Conservation (phyloP, 2,797 vertebrate genomes). For the Ctenopoma kingsleyae region DNA sequence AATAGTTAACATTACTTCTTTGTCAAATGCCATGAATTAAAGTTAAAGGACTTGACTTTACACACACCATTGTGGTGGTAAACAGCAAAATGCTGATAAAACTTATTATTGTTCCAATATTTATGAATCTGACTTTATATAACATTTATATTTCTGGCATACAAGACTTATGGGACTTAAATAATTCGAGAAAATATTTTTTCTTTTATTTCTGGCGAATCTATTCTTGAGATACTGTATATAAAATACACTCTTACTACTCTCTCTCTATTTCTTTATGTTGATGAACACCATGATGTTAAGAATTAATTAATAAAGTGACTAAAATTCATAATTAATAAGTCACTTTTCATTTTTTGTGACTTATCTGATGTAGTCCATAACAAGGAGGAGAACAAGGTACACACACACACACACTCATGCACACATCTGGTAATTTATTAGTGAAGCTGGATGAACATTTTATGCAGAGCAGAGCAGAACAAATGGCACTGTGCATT, state of each 20-base stretch:
- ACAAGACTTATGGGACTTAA: not conserved
- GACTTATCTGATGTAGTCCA: constrained; percentile 20
- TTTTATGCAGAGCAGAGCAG: constrained; percentile 61
- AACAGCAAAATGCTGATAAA: no score
- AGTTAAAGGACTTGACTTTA: no score
- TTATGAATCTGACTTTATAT: no score
- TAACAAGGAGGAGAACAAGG: not conserved
- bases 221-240: not conserved
- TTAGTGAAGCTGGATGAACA: constrained; percentile 56
- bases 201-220: not conserved
- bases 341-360: constrained; percentile 25
- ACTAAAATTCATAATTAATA: constrained; percentile 28
- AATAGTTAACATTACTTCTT: no score
- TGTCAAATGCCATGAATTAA: no score
- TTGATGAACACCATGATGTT: not conserved
- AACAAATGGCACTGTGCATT: constrained; percentile 64
- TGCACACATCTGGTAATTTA: constrained; percentile 48
- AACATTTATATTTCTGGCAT: no score
- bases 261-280: not conserved
- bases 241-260: no score
- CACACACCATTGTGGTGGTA: no score
- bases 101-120: no score
- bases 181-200: not conserved
- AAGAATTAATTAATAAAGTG: constrained; percentile 14
- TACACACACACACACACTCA: not conserved